Evolutionary conservation across 1,140 invertebrate genomes (phyloP).

Genomic region (Maconellicoccus hirsutus): DNA sequence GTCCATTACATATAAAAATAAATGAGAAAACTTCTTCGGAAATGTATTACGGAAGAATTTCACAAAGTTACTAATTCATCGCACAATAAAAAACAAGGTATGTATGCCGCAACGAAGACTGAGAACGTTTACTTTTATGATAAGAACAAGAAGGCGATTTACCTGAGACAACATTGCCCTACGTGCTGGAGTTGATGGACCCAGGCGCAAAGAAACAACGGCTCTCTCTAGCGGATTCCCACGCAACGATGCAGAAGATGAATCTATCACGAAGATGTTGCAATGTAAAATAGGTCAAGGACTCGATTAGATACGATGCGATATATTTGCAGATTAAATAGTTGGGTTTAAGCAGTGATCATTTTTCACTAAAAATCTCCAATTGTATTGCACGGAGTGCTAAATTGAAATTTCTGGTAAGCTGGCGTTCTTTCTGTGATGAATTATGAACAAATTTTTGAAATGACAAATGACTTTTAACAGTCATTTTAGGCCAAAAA

Average conservation of each 20-base stretch:
- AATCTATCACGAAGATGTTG: conserved; percentile 17
- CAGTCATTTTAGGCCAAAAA: no score
- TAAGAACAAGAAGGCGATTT: neutral
- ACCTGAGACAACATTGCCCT: neutral
- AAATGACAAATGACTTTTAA: no score
- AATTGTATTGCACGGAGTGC: no score
- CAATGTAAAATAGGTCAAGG: conserved; percentile 15
- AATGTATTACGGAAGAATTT: neutral
- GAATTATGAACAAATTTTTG: no score
- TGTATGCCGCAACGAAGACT: neutral
- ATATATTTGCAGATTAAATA: conserved; percentile 11
- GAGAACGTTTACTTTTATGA: neutral
- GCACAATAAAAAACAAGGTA: neutral
- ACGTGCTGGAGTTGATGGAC: neutral
- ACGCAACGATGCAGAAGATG: conserved; percentile 17
- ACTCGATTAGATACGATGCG: neutral
- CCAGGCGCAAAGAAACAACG: neutral
- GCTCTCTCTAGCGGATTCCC: conserved; percentile 17
- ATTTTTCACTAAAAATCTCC: no score
- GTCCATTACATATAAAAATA: neutral
- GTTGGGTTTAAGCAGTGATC: no score
- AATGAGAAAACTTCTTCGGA: neutral
- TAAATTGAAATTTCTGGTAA: no score
- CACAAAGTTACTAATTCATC: neutral
- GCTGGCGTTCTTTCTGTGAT: no score